Evolutionary conservation across 2,113 vertebrate species (phyloP).

Genomic region (Vireo altiloquus): DNA sequence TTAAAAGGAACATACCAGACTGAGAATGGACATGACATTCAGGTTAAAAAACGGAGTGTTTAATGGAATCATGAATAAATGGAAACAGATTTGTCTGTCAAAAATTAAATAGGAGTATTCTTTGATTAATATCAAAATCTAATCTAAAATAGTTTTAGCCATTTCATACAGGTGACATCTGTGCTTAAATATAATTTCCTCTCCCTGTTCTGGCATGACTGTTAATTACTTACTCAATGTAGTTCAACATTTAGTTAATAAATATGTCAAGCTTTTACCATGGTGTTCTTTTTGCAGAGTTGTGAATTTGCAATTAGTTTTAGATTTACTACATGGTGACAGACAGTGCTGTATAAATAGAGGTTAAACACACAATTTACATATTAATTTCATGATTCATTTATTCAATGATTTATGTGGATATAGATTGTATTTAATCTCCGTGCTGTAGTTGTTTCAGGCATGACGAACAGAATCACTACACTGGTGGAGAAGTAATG

Average conservation of each 20-base stretch:
- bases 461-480: conserved; percentile 76
- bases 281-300: conserved; percentile 80
- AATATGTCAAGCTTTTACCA: conserved; percentile 88
- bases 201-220: conserved; percentile 74
- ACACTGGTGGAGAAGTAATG: conserved; percentile 62
- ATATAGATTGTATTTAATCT: conserved; percentile 90
- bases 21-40: conserved; percentile 35
- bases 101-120: conserved; percentile 73
- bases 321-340: conserved; percentile 89
- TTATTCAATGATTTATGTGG: conserved; percentile 92
- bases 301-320: conserved; percentile 91
- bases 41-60: conserved; percentile 65
- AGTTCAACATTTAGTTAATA: conserved; percentile 90
- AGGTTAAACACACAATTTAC: conserved; percentile 94
- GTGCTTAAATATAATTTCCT: conserved; percentile 80
- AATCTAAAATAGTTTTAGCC: conserved; percentile 74
- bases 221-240: conserved; percentile 88
- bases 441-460: conserved; percentile 76
- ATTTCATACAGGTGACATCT: conserved; percentile 79
- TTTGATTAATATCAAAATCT: conserved; percentile 76
- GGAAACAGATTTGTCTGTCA: conserved; percentile 73
- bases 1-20: conserved; percentile 30
- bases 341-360: conserved; percentile 89
- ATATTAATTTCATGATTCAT: conserved; percentile 97
- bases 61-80: conserved; percentile 73